A percentile compares a stretch with the other conserved stretches of the same genome.
Conservation (phyloP, 2,113 vertebrate species). For the Xerus inauris region DNA sequence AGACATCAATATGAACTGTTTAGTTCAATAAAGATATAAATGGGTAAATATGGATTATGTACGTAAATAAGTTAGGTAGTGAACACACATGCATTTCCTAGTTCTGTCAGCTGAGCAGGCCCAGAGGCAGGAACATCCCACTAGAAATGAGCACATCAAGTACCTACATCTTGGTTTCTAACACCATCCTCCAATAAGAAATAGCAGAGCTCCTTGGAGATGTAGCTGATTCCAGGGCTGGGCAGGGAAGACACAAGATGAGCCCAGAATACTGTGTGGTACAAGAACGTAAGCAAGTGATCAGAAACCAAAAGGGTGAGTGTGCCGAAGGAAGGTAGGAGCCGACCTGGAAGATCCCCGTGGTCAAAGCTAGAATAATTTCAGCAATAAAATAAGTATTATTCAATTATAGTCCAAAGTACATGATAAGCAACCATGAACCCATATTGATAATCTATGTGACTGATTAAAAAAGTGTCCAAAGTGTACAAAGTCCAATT, state of each 20-base stretch:
- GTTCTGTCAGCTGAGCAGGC: background rate
- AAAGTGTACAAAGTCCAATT: slow-evolving; percentile 4
- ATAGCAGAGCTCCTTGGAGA: background rate
- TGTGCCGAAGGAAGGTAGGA: background rate
- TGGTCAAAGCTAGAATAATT: background rate
- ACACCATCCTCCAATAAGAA: background rate
- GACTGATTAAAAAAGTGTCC: background rate
- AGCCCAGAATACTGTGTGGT: background rate
- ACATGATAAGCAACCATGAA: background rate
- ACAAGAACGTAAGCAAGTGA: background rate
- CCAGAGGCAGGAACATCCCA: background rate
- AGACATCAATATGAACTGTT: background rate
- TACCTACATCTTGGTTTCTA: background rate
- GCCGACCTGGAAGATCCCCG: background rate
- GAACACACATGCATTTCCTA: background rate
- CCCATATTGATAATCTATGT: background rate
- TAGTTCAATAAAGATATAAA: background rate
- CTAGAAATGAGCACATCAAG: background rate
- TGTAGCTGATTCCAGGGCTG: background rate
- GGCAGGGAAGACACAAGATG: background rate
- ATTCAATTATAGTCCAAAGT: background rate
- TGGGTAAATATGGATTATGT: background rate
- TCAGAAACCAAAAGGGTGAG: background rate
- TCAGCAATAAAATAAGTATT: background rate
- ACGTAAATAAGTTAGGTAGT: background rate